These are phyloP conservation scores for Spinus pinus DNA, from an alignment of 2,797 vertebrate species.

Conservation along the genomic window DNA sequence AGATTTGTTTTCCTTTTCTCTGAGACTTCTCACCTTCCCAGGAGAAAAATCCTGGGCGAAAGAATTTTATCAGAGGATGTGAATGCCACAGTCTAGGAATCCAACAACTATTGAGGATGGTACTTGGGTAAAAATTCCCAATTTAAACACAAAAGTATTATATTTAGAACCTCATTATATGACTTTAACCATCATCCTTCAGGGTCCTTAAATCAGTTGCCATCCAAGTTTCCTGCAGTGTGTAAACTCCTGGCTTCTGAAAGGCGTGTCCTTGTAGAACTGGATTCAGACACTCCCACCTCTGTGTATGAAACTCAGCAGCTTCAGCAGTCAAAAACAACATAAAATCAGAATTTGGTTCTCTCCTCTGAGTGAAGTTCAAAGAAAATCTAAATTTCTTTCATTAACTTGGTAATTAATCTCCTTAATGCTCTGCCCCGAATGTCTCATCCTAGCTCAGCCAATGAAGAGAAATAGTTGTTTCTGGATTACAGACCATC, in stretches of 20 bases:
- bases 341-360: background rate
- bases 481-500: background rate
- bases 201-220: background rate
- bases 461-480: background rate
- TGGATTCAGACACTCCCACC: background rate
- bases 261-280: background rate
- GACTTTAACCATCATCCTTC: accelerated
- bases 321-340: background rate
- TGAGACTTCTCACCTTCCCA: no score
- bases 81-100: background rate
- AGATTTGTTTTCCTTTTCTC: no score
- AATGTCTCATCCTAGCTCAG: accelerated
- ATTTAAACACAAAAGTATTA: background rate
- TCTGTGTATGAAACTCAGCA: accelerated
- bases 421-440: background rate
- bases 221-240: background rate
- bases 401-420: background rate
- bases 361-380: background rate
- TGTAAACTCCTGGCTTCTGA: background rate
- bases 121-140: background rate
- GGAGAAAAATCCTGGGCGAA: no score
- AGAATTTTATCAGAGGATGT: no score
- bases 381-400: background rate
- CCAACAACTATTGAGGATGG: background rate
- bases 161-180: background rate